These are phyloP conservation scores for Eriocheir sinensis DNA, from an alignment of 1,140 invertebrate species.

Conservation along the genomic window DNA sequence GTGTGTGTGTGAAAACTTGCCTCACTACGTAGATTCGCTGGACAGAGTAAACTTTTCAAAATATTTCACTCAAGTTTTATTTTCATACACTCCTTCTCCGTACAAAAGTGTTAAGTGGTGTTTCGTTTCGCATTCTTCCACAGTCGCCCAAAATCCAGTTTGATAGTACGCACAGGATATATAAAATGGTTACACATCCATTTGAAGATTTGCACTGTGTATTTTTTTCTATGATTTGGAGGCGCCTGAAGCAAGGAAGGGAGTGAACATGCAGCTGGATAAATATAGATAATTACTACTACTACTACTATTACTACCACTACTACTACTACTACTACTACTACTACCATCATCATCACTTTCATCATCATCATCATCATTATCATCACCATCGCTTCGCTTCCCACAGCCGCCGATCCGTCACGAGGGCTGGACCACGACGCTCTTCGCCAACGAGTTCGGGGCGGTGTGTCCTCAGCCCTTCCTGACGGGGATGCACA, in stretches of 20 bases:
- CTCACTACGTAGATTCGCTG: neutral
- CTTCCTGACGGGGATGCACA: slow-evolving; percentile 71
- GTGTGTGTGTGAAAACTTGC: neutral
- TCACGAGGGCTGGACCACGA: slow-evolving; percentile 83
- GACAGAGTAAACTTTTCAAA: neutral
- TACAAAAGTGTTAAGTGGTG: too few relatives aligned
- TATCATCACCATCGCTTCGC: neutral
- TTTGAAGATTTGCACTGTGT: too few relatives aligned
- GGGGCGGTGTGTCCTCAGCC: slow-evolving; percentile 84
- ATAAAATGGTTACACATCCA: too few relatives aligned
- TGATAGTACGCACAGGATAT: too few relatives aligned
- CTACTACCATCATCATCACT: neutral
- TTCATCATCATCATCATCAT: neutral
- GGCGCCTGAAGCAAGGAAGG: too few relatives aligned
- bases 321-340: slow-evolving; percentile 7
- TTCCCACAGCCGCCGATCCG: slow-evolving; percentile 83
- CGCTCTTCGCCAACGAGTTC: slow-evolving; percentile 82
- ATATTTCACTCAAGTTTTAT: neutral
- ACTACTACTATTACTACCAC: neutral
- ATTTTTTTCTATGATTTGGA: too few relatives aligned
- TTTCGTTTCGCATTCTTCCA: too few relatives aligned
- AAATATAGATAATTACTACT: too few relatives aligned
- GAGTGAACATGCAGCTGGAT: too few relatives aligned
- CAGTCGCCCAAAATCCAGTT: too few relatives aligned
- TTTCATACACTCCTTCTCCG: too few relatives aligned